phyloP scores from a whole-genome alignment of 2,888 invertebrate species.

The Diarsia dahlii region DNA sequence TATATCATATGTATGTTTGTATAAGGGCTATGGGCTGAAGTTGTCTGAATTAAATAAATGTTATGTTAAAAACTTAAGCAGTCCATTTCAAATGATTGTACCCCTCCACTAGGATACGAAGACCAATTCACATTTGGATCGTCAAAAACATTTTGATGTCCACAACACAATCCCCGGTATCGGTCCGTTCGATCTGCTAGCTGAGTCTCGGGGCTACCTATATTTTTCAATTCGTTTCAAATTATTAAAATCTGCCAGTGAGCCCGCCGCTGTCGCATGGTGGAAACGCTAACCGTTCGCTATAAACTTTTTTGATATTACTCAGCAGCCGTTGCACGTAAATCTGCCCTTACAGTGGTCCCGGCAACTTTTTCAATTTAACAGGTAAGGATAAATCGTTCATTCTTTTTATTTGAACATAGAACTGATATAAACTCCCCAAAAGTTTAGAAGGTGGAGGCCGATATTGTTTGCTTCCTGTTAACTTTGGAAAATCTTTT shows the following conservation, averaged over 20 bases:
- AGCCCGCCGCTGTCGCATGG: conserved; percentile 70
- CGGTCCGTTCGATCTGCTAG: conserved; percentile 17
- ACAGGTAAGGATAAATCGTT: conserved; percentile 91
- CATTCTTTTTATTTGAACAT: conserved; percentile 90
- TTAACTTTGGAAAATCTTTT: conserved; percentile 83
- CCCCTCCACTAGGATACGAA: background rate
- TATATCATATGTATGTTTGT: no score
- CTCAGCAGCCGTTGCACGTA: conserved; percentile 88
- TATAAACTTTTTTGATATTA: conserved; percentile 90
- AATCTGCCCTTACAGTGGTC: conserved; percentile 89
- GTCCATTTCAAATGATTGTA: conserved; percentile 3
- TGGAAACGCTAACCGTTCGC: conserved; percentile 79
- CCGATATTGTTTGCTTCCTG: conserved; percentile 83
- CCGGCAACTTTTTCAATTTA: conserved; percentile 90
- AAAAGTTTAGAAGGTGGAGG: conserved; percentile 80
- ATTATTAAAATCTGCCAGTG: conserved; percentile 82
- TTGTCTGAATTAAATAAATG: no score
- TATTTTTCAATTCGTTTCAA: conserved; percentile 80
- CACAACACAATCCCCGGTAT: conserved; percentile 13
- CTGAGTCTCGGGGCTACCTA: conserved; percentile 50
- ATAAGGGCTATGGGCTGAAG: no score
- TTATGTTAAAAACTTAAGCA: background rate
- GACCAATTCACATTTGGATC: background rate
- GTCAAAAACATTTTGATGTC: conserved; percentile 23
- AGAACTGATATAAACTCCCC: conserved; percentile 88